phyloP scores from a whole-genome alignment of 2,888 invertebrate genomes.

The Caenorhabditis afra region DNA sequence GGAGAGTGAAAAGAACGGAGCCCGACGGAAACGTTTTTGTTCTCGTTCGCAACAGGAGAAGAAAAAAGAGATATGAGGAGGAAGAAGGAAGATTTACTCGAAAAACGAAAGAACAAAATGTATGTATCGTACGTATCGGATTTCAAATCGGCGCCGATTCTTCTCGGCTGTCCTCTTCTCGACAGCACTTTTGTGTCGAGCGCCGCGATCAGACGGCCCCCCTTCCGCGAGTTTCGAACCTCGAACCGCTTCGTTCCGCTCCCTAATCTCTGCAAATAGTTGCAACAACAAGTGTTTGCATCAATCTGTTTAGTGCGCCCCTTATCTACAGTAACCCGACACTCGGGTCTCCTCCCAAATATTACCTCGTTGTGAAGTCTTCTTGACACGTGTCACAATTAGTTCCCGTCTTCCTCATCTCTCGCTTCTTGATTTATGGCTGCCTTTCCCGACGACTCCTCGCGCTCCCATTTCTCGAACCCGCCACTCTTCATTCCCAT shows the following conservation, averaged over 20 bases:
- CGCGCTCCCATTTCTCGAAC: not conserved
- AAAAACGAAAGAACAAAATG: conserved; percentile 54
- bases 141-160: conserved; percentile 42
- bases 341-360: not conserved
- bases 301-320: not conserved
- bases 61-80: conserved; percentile 10
- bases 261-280: conserved; percentile 29
- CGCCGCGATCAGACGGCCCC: not conserved
- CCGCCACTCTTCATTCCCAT: not conserved
- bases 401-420: not conserved
- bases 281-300: conserved; percentile 19
- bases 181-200: conserved; percentile 38
- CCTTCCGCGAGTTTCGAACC: conserved; percentile 17
- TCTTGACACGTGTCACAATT: conserved; percentile 7
- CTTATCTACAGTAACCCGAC: conserved; percentile 39
- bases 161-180: conserved; percentile 27
- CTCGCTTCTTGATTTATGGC: not conserved
- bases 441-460: not conserved
- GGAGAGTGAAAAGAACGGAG: conserved; percentile 4
- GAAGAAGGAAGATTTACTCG: conserved; percentile 33
- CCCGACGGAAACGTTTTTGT: too few species aligned
- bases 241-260: conserved; percentile 16
- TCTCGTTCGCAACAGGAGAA: not conserved
- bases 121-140: conserved; percentile 62
- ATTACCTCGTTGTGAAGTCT: not conserved